phyloP scores from a whole-genome alignment of 2,888 invertebrate genomes.

The Xanthia icteritia region DNA sequence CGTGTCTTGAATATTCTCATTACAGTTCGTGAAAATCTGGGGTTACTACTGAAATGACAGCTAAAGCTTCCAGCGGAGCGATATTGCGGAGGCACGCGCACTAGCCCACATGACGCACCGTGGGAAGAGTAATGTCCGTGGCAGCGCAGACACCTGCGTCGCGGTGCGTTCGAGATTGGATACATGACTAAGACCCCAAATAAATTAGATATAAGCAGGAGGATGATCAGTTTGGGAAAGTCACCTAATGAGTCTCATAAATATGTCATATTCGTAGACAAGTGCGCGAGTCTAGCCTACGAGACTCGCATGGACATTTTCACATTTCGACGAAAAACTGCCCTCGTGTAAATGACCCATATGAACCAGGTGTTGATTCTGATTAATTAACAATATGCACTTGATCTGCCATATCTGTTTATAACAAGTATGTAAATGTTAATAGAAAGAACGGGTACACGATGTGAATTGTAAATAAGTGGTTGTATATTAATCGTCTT shows the following conservation, averaged over 20 bases:
- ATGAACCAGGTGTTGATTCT: constrained; percentile 43
- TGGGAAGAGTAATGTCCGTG: too few species aligned
- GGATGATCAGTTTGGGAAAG: background rate
- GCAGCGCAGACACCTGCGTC: too few species aligned
- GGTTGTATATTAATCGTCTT: constrained; percentile 65
- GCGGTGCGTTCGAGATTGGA: too few species aligned
- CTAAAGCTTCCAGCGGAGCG: too few species aligned
- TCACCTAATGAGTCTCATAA: background rate
- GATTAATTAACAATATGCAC: constrained; percentile 46
- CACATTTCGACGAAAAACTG: background rate
- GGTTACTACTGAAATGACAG: background rate
- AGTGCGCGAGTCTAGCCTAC: background rate
- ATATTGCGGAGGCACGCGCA: too few species aligned
- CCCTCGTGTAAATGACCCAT: too few species aligned
- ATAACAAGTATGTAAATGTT: constrained; percentile 67
- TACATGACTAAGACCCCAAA: background rate
- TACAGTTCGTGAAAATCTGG: accelerated
- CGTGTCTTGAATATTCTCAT: background rate
- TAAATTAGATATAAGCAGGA: background rate
- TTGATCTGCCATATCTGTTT: constrained; percentile 51
- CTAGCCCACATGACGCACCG: too few species aligned
- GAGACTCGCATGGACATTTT: background rate
- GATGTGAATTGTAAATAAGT: constrained; percentile 62
- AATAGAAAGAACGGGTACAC: constrained; percentile 61
- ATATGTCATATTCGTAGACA: background rate